Evolutionary conservation across 2,888 invertebrate species (phyloP), one percentile per base, ranked within the genome.

Genomic region (Shargacucullia verbasci): DNA sequence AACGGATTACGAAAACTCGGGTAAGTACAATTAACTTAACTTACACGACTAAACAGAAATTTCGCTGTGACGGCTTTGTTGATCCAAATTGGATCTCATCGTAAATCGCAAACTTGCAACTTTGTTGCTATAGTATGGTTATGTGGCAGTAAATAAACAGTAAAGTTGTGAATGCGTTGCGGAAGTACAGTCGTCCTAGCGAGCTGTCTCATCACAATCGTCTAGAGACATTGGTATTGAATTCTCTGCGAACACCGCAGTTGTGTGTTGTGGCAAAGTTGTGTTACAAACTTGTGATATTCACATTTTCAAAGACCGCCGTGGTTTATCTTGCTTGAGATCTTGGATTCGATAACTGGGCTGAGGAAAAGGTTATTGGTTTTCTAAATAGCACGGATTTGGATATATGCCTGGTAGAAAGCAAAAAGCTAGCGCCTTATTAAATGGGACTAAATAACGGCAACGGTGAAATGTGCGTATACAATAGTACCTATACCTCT

Each of bases 101-200:
- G 53, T 66, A 65, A 60, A 54, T 59, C 14, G 37, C 25, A 48
- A 50, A 70, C 40, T 63, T 12, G 46, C 20, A 55, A 38, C 15
- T 38, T n/a, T 8, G 12, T 15, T 43, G 20, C 20, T 20, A 20
- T 59, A 14, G 38, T 62, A 54, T 55, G 45, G 68, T 65, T 71
- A 59, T 70, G 49, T 25, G 59, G 48, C 20, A 31, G 46, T 69
- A 69, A 69, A 69, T 56, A 66, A 71, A 66, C 60, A 57, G 47
- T 69, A 56, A 69, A 59, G 9, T 71, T 49, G 38, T 33, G 43
- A 64, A 46, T 53, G 53, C 43, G 37, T 35, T 29, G 45, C 34
- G 58, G 31, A 39, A 25, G 44, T 46, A 20, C 47, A 35, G n/a
- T n/a, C n/a, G n/a, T n/a, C 20, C 2, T 4, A 20, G 47, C 14